Evolutionary conservation across 2,113 vertebrate genomes (phyloP).

Genomic region (Egretta garzetta): DNA sequence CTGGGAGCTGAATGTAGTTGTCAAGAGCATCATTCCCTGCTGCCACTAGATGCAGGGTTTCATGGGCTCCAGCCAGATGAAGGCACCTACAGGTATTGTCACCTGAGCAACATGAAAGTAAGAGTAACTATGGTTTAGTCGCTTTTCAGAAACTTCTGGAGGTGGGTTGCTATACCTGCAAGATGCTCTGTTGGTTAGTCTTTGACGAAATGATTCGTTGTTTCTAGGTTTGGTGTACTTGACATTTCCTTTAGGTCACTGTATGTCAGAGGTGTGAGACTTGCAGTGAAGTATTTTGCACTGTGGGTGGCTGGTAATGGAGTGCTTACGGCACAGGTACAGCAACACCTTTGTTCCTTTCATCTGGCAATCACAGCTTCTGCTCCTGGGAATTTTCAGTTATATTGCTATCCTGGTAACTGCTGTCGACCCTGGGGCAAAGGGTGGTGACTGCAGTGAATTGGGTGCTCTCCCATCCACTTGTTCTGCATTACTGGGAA

Average conservation of each 20-base stretch:
- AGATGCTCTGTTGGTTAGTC: not conserved
- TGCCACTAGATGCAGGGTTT: not conserved
- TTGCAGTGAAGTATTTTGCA: not conserved
- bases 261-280: not conserved
- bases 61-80: not conserved
- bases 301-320: not conserved
- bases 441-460: not conserved
- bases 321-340: accelerated
- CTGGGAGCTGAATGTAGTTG: not conserved
- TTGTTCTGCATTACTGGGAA: not conserved
- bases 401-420: not conserved
- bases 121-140: not conserved
- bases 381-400: not conserved
- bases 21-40: not conserved
- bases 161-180: not conserved
- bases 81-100: not conserved
- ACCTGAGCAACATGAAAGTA: not conserved
- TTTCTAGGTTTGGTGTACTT: not conserved
- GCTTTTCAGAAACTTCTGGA: not conserved
- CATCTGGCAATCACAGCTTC: not conserved
- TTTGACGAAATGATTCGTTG: not conserved
- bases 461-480: not conserved
- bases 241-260: not conserved
- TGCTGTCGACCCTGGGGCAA: not conserved
- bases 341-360: not conserved